Conservation (phyloP, 2,113 vertebrate genomes). For the Rousettus leschenaultii region DNA sequence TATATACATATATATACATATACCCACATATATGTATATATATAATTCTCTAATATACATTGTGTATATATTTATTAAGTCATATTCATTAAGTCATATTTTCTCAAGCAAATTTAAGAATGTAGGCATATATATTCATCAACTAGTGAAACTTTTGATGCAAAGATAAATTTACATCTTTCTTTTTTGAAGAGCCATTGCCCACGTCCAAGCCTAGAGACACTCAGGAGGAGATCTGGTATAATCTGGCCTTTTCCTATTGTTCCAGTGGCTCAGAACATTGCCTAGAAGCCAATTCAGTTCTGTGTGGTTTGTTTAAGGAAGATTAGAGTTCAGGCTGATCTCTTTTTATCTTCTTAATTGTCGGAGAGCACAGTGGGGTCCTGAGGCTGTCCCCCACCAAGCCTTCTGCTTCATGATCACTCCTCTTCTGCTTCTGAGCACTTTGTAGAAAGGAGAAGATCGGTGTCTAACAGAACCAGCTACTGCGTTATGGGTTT, state of each 20-base stretch:
- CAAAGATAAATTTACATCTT: conserved; percentile 6
- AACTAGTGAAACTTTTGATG: background rate
- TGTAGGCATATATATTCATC: conserved; percentile 7
- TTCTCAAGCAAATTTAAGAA: conserved; percentile 32
- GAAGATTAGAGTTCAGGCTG: conserved; percentile 21
- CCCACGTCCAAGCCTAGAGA: background rate
- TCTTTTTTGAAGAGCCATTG: background rate
- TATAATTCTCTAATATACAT: background rate
- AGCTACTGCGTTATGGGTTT: background rate
- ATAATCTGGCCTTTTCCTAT: background rate
- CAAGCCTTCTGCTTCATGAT: background rate
- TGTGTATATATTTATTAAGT: background rate
- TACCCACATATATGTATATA: background rate
- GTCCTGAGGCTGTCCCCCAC: conserved; percentile 32
- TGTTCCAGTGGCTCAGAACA: conserved; percentile 27
- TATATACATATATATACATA: too few relatives aligned
- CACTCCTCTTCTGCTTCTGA: conserved; percentile 1
- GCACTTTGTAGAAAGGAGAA: background rate
- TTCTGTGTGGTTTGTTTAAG: conserved; percentile 40
- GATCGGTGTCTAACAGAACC: background rate
- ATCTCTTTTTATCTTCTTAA: conserved; percentile 41
- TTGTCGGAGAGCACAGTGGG: conserved; percentile 6
- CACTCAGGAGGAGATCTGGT: background rate
- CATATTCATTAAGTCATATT: background rate
- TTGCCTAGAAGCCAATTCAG: conserved; percentile 16